Evolutionary conservation across 2,113 vertebrate genomes (phyloP).

Genomic region (Rhombomys opimus): DNA sequence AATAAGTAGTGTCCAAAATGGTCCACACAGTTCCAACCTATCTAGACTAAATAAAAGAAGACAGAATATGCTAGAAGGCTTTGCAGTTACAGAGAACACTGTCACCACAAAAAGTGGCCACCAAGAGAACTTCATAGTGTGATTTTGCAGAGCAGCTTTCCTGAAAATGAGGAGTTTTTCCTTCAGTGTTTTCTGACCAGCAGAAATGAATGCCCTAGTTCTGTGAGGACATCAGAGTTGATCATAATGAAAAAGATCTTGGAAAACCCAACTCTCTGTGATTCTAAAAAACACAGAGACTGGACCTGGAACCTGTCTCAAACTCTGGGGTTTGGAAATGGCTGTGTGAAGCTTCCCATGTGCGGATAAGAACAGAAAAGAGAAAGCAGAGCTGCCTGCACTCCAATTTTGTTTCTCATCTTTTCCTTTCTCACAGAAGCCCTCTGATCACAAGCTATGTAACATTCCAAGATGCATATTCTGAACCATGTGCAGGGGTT

Average conservation of each 20-base stretch:
- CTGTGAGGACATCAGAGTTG: background rate
- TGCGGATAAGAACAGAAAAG: background rate
- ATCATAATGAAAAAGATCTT: background rate
- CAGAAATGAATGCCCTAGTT: background rate
- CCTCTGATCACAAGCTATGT: background rate
- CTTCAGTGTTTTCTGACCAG: background rate
- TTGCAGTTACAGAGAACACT: background rate
- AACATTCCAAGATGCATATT: background rate
- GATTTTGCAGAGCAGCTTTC: background rate
- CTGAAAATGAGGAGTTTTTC: background rate
- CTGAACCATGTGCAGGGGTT: fast-evolving
- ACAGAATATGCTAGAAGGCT: background rate
- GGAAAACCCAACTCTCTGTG: background rate
- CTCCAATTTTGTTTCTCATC: background rate
- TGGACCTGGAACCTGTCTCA: background rate
- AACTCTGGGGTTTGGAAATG: background rate
- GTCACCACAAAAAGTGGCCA: background rate
- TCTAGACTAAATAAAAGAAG: background rate
- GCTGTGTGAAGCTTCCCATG: background rate
- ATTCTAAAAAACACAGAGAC: background rate
- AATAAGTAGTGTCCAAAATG: background rate
- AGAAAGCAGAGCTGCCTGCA: background rate
- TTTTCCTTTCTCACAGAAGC: background rate
- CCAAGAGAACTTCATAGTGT: background rate
- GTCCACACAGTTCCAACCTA: background rate